These are phyloP conservation scores for Ovis canadensis DNA, from an alignment of 2,113 vertebrate genomes.

Conservation along the genomic window DNA sequence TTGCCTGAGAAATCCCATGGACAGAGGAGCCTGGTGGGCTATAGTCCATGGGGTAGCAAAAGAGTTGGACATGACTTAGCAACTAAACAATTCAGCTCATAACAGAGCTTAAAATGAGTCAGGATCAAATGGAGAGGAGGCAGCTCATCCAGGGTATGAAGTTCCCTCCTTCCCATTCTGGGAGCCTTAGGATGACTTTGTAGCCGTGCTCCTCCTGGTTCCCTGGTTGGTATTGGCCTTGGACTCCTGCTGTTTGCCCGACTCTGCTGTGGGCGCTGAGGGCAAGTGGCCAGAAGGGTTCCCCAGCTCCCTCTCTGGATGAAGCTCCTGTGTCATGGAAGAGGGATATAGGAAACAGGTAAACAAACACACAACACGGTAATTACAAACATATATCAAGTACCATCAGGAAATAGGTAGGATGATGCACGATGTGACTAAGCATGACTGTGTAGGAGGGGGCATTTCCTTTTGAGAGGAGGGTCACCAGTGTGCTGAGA, in stretches of 20 bases:
- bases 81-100: background rate
- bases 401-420: background rate
- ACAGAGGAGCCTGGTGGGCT: background rate
- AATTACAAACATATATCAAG: background rate
- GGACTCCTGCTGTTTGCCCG: background rate
- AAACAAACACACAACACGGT: background rate
- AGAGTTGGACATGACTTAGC: no score
- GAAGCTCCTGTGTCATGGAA: background rate
- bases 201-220: background rate
- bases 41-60: background rate
- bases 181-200: background rate
- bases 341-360: background rate
- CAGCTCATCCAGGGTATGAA: background rate
- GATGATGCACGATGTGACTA: background rate
- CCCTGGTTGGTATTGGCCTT: background rate
- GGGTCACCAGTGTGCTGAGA: background rate
- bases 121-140: background rate
- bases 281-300: background rate
- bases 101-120: background rate
- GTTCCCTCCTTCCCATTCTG: background rate
- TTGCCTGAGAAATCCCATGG: background rate
- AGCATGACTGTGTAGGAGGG: background rate
- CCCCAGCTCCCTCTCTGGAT: background rate
- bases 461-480: background rate
- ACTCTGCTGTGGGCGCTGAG: background rate